Conservation (phyloP, 2,113 vertebrate species). For the Esox niger region DNA sequence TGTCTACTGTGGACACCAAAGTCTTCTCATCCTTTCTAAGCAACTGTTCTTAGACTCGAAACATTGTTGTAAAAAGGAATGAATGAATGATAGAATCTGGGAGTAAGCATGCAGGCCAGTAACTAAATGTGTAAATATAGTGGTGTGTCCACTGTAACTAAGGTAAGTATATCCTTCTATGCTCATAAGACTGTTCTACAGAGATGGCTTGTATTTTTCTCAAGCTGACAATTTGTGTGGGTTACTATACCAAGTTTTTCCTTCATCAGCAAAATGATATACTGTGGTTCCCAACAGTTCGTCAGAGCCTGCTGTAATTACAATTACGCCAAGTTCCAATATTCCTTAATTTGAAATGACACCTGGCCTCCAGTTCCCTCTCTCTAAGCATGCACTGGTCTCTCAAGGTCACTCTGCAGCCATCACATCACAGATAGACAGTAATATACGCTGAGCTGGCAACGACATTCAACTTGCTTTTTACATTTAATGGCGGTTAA, state of each 20-base stretch:
- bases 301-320: no score
- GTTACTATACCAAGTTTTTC: no score
- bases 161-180: no score
- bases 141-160: no score
- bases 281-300: no score
- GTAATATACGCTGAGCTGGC: neutral
- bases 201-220: no score
- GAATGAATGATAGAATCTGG: neutral
- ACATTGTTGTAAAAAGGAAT: neutral
- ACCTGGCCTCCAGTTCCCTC: slow-evolving; percentile 27
- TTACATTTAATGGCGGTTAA: slow-evolving; percentile 54
- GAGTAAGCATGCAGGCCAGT: neutral
- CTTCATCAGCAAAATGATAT: no score
- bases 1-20: no score
- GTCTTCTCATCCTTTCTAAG: neutral
- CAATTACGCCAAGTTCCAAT: neutral
- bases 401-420: slow-evolving; percentile 59
- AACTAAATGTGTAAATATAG: no score
- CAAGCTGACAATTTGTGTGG: no score
- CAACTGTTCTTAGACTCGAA: neutral
- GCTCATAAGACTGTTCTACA: no score
- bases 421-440: slow-evolving; percentile 46
- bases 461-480: slow-evolving; percentile 53
- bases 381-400: slow-evolving; percentile 28
- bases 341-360: slow-evolving; percentile 39